Conservation (phyloP, 2,797 vertebrate species). For the Scolopax rusticola region DNA sequence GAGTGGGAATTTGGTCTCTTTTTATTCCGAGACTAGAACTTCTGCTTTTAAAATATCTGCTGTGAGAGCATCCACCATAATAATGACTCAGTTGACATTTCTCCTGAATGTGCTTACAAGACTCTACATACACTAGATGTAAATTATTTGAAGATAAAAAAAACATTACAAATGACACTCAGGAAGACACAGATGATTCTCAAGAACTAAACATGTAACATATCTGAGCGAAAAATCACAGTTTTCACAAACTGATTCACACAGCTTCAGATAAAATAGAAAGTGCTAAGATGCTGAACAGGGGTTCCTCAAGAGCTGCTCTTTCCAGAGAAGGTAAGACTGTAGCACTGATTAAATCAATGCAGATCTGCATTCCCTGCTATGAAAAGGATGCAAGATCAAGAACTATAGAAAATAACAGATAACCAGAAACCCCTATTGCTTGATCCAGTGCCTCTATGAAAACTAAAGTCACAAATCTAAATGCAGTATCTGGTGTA, state of each 20-base stretch:
- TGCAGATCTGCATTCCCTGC: not conserved
- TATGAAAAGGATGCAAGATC: not conserved
- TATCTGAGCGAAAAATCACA: not conserved
- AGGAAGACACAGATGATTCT: not conserved
- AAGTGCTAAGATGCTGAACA: not conserved
- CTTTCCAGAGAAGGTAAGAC: not conserved
- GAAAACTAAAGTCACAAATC: not conserved
- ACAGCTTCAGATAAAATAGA: not conserved
- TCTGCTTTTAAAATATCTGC: not conserved
- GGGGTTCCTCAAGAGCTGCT: not conserved
- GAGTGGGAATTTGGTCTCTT: not conserved
- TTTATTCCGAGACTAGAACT: not conserved
- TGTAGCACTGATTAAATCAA: not conserved
- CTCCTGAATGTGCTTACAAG: not conserved
- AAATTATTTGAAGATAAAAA: conserved; percentile 14
- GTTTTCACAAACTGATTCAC: not conserved
- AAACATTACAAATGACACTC: not conserved
- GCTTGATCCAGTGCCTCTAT: not conserved
- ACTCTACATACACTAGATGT: not conserved
- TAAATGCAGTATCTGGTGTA: not conserved
- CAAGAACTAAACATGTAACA: not conserved
- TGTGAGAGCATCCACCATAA: not conserved
- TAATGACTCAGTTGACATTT: not conserved
- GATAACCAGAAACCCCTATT: not conserved
- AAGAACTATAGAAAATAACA: not conserved